Conservation (phyloP, 2,888 invertebrate genomes). For the Chouioia cunea region DNA sequence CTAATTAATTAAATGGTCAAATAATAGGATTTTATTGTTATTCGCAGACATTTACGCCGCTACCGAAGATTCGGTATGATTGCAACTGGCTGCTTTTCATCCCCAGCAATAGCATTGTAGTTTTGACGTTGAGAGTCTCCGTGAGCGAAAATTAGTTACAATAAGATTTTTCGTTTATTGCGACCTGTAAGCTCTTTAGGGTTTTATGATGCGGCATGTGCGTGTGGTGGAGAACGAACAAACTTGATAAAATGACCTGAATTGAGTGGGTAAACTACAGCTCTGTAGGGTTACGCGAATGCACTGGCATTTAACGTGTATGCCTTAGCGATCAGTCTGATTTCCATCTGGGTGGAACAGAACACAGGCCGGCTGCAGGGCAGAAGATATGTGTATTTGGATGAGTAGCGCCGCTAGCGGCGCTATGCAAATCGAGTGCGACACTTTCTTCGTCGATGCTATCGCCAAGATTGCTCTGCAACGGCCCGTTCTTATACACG, state of each 20-base stretch:
- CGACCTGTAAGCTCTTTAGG: too few relatives aligned
- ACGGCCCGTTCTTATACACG: conserved; percentile 51
- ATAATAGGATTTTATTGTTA: background rate
- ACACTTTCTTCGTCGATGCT: conserved; percentile 48
- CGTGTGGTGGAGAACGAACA: too few relatives aligned
- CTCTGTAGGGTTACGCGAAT: conserved; percentile 54
- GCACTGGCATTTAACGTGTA: conserved; percentile 55
- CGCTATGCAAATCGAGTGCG: too few relatives aligned
- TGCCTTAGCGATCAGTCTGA: conserved; percentile 54
- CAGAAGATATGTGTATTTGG: conserved; percentile 13
- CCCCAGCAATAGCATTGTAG: conserved; percentile 52
- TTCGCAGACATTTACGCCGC: conserved; percentile 4
- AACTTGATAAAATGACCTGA: too few relatives aligned
- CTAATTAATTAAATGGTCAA: too few relatives aligned
- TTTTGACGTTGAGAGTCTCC: conserved; percentile 57
- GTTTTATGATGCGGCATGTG: too few relatives aligned
- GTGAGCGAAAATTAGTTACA: conserved; percentile 49
- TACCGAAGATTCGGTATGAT: background rate
- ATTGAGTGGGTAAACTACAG: conserved; percentile 42
- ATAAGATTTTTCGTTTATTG: too few relatives aligned
- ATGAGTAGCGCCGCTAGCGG: too few relatives aligned
- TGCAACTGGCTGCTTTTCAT: conserved; percentile 53
- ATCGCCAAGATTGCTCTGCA: conserved; percentile 47
- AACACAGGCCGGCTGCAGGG: conserved; percentile 41
- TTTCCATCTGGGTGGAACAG: conserved; percentile 56